Conservation (phyloP, 2,113 vertebrate genomes). For the Lophura nycthemera region DNA sequence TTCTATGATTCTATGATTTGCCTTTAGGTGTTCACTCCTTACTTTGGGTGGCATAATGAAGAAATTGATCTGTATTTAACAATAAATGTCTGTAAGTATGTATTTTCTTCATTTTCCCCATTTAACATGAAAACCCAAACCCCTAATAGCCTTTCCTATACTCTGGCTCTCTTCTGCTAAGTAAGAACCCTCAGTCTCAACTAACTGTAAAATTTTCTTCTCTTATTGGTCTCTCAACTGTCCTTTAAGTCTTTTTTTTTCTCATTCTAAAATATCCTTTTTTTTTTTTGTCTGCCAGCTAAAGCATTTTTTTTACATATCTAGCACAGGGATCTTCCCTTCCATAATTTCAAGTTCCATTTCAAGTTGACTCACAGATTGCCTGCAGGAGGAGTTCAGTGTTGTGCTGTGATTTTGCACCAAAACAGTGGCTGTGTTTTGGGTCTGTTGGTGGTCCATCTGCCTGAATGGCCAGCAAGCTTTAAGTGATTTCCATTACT, state of each 20-base stretch:
- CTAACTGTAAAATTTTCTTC: not conserved
- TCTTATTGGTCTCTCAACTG: not conserved
- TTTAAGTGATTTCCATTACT: not conserved
- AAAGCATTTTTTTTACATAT: not conserved
- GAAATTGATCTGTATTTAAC: not conserved
- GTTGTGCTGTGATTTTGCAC: not conserved
- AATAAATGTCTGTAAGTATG: not conserved
- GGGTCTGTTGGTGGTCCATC: fast-evolving
- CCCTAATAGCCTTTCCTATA: not conserved
- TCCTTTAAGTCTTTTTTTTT: not conserved
- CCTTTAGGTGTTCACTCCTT: not conserved
- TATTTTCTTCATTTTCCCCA: not conserved
- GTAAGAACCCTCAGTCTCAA: not conserved
- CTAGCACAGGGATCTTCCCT: not conserved
- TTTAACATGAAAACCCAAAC: not conserved
- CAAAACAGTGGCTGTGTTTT: not conserved
- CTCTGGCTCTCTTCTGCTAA: not conserved
- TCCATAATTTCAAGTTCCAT: not conserved
- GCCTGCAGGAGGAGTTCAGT: not conserved
- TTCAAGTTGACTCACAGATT: not conserved
- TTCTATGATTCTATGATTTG: not conserved
- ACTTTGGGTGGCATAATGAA: not conserved
- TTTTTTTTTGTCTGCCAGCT: not conserved
- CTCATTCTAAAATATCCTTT: not conserved
- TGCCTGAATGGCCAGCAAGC: not conserved